A percentile compares a stretch with the other conserved stretches of the same genome.
Evolutionary conservation across 2,797 vertebrate genomes (phyloP).

Genomic region (Ctenosaura bakeri): DNA sequence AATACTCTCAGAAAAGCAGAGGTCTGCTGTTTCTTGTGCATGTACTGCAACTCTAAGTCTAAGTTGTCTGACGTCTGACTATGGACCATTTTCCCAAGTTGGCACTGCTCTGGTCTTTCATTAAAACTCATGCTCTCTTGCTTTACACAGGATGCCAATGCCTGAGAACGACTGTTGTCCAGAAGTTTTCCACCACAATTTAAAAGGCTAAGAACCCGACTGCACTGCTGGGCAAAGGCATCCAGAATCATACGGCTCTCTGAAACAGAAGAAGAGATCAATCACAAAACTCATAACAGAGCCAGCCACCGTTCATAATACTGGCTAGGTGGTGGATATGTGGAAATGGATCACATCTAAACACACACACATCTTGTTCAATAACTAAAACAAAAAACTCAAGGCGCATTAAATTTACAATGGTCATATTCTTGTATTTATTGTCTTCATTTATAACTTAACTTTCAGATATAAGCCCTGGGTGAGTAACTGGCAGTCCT

Average conservation of each 20-base stretch:
- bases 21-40: conserved; percentile 94
- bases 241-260: conserved; percentile 97
- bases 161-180: conserved; percentile 85
- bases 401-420: conserved; percentile 49
- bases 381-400: not conserved
- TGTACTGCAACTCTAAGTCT: conserved; percentile 88
- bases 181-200: conserved; percentile 94
- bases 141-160: conserved; percentile 91
- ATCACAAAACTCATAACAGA: conserved; percentile 64
- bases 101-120: conserved; percentile 84
- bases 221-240: conserved; percentile 98
- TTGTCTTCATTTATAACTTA: conserved; percentile 45
- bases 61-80: conserved; percentile 84
- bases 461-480: conserved; percentile 34
- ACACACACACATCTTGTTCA: not conserved
- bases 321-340: conserved; percentile 47
- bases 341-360: conserved; percentile 27
- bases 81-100: conserved; percentile 84
- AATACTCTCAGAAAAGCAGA: conserved; percentile 95
- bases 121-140: conserved; percentile 86
- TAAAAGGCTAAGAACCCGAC: conserved; percentile 95
- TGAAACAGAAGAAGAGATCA: conserved; percentile 77
- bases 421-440: conserved; percentile 34
- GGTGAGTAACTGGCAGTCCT: conserved; percentile 21
- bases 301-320: conserved; percentile 55